Base-by-base conservation (phyloP, 1,140 invertebrate genomes). In the Neodiprion lecontei region DNA sequence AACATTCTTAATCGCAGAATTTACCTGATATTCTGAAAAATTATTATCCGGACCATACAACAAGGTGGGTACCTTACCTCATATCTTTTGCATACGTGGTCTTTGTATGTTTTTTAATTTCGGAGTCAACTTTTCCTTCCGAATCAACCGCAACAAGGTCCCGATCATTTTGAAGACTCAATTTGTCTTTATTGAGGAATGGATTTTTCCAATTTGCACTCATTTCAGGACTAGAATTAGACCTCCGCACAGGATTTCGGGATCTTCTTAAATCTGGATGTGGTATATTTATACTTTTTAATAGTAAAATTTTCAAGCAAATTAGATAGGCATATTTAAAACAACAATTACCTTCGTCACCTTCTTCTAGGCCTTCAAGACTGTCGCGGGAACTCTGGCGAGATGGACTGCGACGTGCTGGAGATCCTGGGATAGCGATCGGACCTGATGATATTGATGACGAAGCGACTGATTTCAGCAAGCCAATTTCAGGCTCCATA, bases 211-310 rank as follows among this genome's bases (percentile, higher is more conserved):
- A 96, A 80, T 92, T 95, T 7, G 94, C 93, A 77, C 93, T 94
- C 95, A 97, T 96, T 90, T 97, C 95, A 3, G 96, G 95, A 84
- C 95, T 96, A 72, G 96, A 97, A 90, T 96, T 96, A 14, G 95
- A 96, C 71, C 96, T 90, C 4, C 94, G 90, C 67, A 97, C 95
- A 12, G 94, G 95, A 90, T 96, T 95, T 17, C 95, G 89, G 0
- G 92, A 91, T 73, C 90, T 87, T 66, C 85, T 88, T 7, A 86
- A 86, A 40, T 89, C 89, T 89, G 87, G 84, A 40, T 83, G 53
- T 9, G 53, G n/a, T 12, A 61, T 5, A 61, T 12, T 5, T 61
- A 61, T 4, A 61, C n/a, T 61, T 61, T 17, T 14, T 61, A 7
- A 5, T 8, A 83, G 61, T 40, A 40, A 40, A 40, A 40, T 40